Conservation (phyloP, 1,140 invertebrate species). For the Chionoecetes opilio region DNA sequence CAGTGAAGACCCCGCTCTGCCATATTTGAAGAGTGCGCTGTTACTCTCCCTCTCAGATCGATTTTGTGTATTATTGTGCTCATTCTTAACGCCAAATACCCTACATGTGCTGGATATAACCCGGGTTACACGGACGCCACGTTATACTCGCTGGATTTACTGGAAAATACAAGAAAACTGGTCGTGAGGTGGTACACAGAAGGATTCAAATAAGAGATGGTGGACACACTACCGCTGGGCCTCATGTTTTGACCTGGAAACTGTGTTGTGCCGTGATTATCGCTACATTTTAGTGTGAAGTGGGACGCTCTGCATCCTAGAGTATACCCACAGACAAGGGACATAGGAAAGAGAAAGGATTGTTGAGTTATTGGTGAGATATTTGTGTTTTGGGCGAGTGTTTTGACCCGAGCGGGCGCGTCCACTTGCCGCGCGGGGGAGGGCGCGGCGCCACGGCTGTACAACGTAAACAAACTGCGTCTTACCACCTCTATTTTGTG, state of each 20-base stretch:
- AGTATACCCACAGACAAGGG: slow-evolving; percentile 24
- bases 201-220: slow-evolving; percentile 77
- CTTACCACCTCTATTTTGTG: slow-evolving; percentile 40
- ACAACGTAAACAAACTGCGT: slow-evolving; percentile 79
- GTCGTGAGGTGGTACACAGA: slow-evolving; percentile 54
- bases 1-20: slow-evolving; percentile 78
- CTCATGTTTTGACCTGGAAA: slow-evolving; percentile 72
- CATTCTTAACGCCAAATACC: slow-evolving; percentile 58
- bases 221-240: slow-evolving; percentile 66
- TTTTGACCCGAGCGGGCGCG: slow-evolving; percentile 75
- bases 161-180: slow-evolving; percentile 46
- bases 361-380: slow-evolving; percentile 54
- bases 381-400: slow-evolving; percentile 73
- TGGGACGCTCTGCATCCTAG: slow-evolving; percentile 22
- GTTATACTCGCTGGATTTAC: slow-evolving; percentile 63
- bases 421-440: slow-evolving; percentile 76
- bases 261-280: slow-evolving; percentile 61
- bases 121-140: slow-evolving; percentile 47
- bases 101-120: slow-evolving; percentile 66
- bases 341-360: slow-evolving; percentile 6
- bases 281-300: slow-evolving; percentile 40
- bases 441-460: slow-evolving; percentile 51
- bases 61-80: slow-evolving; percentile 76
- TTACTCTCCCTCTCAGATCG: slow-evolving; percentile 76
- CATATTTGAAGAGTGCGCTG: slow-evolving; percentile 80